These are phyloP conservation scores for Motacilla alba DNA, from an alignment of 2,113 vertebrate genomes.

Conservation along the genomic window DNA sequence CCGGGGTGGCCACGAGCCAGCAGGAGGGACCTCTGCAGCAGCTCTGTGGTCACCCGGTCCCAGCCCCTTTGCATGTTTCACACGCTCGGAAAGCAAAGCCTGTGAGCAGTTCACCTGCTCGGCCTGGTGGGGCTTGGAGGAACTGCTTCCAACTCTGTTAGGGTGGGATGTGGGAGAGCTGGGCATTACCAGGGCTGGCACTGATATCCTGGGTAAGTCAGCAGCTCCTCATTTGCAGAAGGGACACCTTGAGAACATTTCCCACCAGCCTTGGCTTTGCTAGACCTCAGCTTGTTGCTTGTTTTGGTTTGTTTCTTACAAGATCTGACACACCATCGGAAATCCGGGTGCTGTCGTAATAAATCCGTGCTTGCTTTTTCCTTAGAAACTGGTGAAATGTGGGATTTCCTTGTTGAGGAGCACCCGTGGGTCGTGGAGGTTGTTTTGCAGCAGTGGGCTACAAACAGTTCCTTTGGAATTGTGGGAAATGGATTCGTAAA, in stretches of 20 bases:
- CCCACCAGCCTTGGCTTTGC: neutral
- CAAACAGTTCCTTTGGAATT: neutral
- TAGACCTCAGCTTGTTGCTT: neutral
- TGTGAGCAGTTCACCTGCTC: neutral
- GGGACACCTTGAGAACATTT: rapidly evolving
- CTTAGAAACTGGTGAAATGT: neutral
- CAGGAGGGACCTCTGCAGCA: neutral
- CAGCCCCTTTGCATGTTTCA: rapidly evolving
- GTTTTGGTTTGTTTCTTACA: neutral
- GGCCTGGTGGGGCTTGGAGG: neutral
- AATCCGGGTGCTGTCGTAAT: rapidly evolving
- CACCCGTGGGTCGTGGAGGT: neutral
- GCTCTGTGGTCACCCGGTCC: neutral
- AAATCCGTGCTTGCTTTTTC: neutral
- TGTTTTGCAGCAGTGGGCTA: neutral
- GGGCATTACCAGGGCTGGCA: neutral
- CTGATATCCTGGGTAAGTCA: neutral
- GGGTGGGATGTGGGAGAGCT: neutral
- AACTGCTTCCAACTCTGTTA: neutral
- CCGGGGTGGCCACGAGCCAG: neutral
- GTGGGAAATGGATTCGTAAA: neutral
- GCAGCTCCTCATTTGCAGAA: neutral
- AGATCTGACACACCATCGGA: rapidly evolving
- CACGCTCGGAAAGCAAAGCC: neutral
- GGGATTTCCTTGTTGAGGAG: neutral